Conservation (phyloP, 2,888 invertebrate species). For the Aricia artaxerxes region DNA sequence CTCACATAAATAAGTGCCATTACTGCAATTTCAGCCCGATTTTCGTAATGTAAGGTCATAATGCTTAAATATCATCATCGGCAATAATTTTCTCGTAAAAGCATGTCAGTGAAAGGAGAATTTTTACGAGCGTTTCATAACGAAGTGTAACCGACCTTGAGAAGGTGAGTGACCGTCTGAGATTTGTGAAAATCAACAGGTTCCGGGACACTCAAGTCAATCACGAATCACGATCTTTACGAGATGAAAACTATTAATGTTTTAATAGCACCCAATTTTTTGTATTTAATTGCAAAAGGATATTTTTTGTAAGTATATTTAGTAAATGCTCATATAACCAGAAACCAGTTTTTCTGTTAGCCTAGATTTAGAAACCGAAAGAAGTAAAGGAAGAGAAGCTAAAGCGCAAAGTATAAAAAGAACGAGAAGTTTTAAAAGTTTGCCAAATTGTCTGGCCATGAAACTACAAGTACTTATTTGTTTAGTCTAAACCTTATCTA, state of each 20-base stretch:
- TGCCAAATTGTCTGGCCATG: constrained; percentile 18
- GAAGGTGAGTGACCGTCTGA: constrained; percentile 52
- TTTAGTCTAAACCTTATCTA: constrained; percentile 22
- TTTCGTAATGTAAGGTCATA: not conserved
- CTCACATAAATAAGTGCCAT: not conserved
- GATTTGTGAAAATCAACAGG: constrained; percentile 11
- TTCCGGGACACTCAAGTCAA: constrained; percentile 14
- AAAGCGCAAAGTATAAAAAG: not conserved
- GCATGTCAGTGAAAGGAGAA: constrained; percentile 6
- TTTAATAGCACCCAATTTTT: not conserved
- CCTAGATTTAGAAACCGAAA: not conserved
- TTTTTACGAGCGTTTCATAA: constrained; percentile 8
- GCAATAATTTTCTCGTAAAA: not conserved
- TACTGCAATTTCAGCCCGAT: not conserved
- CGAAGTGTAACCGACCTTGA: constrained; percentile 48
- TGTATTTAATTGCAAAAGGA: not conserved
- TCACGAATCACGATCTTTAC: not conserved
- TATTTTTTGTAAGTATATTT: too few species aligned
- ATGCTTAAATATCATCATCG: not conserved
- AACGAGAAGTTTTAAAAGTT: not conserved
- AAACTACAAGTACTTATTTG: not conserved
- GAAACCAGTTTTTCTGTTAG: not conserved
- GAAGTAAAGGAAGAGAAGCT: not conserved
- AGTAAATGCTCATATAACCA: not conserved
- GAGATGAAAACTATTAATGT: constrained; percentile 23